Conservation (phyloP, 2,888 invertebrate species). For the Megamerina dolium region DNA sequence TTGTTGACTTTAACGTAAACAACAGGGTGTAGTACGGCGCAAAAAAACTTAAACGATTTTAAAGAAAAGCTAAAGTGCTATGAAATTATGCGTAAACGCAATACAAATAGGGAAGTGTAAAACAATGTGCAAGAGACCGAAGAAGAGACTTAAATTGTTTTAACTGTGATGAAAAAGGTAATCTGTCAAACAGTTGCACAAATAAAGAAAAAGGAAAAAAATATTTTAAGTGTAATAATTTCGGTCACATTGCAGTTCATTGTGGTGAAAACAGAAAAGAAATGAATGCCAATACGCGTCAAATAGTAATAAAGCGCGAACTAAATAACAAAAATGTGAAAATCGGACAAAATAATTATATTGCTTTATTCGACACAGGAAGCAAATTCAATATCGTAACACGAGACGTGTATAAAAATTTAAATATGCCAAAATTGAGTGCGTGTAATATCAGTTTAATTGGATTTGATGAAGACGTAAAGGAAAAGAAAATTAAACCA, state of each 20-base stretch:
- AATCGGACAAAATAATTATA: neutral
- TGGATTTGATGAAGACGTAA: neutral
- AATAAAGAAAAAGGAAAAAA: conserved; percentile 5
- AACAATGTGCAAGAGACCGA: neutral
- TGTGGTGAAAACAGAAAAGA: conserved; percentile 3
- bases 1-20: conserved; percentile 1
- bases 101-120: too few species aligned
- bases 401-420: conserved; percentile 1
- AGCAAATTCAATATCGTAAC: conserved; percentile 5
- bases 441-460: neutral
- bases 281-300: neutral
- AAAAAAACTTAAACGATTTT: neutral
- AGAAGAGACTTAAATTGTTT: conserved; percentile 1
- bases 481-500: conserved; percentile 4
- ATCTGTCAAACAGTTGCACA: neutral
- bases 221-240: conserved; percentile 4
- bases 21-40: neutral
- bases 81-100: neutral
- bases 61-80: neutral
- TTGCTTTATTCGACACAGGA: neutral
- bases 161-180: conserved; percentile 7
- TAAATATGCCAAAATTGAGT: neutral
- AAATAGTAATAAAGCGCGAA: neutral
- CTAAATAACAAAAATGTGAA: neutral
- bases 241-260: neutral